Conservation (phyloP, 2,797 vertebrate genomes). For the Cuculus canorus region DNA sequence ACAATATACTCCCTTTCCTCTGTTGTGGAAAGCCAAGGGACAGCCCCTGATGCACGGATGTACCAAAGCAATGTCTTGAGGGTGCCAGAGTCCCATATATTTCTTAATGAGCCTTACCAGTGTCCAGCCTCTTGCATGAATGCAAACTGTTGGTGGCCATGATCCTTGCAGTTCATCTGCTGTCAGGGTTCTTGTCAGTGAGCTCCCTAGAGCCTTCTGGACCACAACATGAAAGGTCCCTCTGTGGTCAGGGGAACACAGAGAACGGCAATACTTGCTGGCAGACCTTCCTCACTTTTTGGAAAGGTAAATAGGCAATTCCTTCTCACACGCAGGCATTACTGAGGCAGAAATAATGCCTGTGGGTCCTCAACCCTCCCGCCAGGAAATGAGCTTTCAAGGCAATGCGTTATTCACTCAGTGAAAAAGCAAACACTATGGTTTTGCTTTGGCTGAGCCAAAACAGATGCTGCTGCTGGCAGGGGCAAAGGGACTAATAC, state of each 20-base stretch:
- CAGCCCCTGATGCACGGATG: too few species aligned
- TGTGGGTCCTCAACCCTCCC: neutral
- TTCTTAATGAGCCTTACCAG: neutral
- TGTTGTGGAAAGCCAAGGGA: neutral
- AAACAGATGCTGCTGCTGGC: neutral
- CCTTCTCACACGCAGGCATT: neutral
- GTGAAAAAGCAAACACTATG: neutral
- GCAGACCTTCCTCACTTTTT: neutral
- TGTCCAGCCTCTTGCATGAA: fast-evolving
- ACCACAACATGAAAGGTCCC: neutral
- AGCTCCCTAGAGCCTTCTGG: neutral
- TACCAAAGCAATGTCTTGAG: neutral
- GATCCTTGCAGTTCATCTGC: neutral
- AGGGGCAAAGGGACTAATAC: neutral
- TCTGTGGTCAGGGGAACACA: neutral
- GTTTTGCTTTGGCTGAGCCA: neutral
- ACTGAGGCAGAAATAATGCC: neutral
- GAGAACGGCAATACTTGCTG: neutral
- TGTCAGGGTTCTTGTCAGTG: neutral
- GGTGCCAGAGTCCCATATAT: neutral
- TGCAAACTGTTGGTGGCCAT: neutral
- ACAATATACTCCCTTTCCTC: neutral
- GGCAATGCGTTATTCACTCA: neutral
- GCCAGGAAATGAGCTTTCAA: neutral
- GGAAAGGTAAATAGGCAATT: neutral